Conservation (phyloP, 2,797 vertebrate species). For the Lagorchestes hirsutus region DNA sequence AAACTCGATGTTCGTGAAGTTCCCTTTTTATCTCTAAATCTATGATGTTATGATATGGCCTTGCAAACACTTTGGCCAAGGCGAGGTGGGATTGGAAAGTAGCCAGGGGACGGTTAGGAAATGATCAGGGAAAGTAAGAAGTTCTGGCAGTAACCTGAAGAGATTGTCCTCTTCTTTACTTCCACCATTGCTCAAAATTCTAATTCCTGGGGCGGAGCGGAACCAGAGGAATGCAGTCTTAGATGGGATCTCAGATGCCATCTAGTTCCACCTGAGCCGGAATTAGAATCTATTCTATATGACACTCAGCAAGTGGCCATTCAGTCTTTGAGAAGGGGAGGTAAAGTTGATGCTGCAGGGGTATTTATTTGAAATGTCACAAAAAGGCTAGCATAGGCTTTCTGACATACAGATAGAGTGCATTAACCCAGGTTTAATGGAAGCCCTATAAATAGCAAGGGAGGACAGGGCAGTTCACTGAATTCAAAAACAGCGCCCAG, state of each 20-base stretch:
- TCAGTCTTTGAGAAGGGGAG: neutral
- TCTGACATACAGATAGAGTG: neutral
- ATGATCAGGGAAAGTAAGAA: neutral
- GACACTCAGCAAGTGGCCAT: neutral
- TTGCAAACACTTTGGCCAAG: neutral
- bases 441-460: neutral
- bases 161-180: neutral
- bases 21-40: neutral
- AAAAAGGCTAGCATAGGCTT: neutral
- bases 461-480: slow-evolving; percentile 26
- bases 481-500: slow-evolving; percentile 36
- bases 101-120: neutral
- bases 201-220: neutral
- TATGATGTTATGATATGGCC: neutral
- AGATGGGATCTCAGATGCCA: neutral
- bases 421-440: neutral
- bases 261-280: neutral
- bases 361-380: neutral
- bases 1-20: too few relatives aligned
- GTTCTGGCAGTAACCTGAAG: neutral
- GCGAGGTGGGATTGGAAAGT: neutral
- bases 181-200: neutral
- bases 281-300: neutral
- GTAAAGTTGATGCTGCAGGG: neutral
- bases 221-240: neutral